Evolutionary conservation across 2,888 invertebrate species (phyloP).

Genomic region (Melinaea menophilus): DNA sequence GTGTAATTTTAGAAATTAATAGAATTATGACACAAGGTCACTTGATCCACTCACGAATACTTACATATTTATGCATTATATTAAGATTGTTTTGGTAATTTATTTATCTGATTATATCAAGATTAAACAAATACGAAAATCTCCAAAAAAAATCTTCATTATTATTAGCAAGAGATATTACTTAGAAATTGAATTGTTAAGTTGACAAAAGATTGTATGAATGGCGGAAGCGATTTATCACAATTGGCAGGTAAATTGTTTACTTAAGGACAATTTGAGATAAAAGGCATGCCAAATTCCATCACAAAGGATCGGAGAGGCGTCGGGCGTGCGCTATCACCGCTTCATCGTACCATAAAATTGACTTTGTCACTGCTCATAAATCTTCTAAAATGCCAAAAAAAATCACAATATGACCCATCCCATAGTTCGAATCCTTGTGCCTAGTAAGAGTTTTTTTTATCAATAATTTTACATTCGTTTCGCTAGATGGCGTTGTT

Average conservation of each 20-base stretch:
- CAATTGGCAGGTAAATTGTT: constrained; percentile 73
- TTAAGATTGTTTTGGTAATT: no score
- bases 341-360: constrained; percentile 61
- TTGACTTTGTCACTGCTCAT: constrained; percentile 74
- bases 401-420: constrained; percentile 55
- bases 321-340: constrained; percentile 58
- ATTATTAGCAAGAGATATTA: constrained; percentile 27
- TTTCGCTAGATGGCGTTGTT: neutral
- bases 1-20: no score
- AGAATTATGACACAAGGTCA: no score
- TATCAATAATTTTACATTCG: constrained; percentile 14
- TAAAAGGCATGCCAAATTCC: constrained; percentile 67
- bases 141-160: neutral
- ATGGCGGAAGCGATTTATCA: constrained; percentile 64
- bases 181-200: constrained; percentile 66
- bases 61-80: no score
- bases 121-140: neutral
- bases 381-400: constrained; percentile 64
- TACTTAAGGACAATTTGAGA: constrained; percentile 67
- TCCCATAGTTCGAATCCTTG: constrained; percentile 46
- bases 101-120: no score
- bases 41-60: no score
- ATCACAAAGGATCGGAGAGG: constrained; percentile 52
- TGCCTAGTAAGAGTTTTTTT: constrained; percentile 14
- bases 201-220: constrained; percentile 43